These are phyloP conservation scores for Psammodynastes pulverulentus DNA, from an alignment of 2,113 vertebrate genomes.

Conservation along the genomic window DNA sequence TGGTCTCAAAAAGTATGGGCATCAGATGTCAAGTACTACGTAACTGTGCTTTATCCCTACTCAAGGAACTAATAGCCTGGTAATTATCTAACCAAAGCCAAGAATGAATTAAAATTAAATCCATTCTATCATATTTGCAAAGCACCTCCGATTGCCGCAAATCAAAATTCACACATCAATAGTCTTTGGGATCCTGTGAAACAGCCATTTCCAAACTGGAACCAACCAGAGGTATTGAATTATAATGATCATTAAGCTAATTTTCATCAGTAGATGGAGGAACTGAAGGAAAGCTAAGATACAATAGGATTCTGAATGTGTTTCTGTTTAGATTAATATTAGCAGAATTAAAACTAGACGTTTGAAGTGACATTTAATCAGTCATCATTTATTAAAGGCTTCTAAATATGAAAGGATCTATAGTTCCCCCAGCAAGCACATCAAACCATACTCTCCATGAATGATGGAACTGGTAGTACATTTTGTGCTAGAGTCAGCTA, in stretches of 20 bases:
- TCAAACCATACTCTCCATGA: neutral
- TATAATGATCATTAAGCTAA: neutral
- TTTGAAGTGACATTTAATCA: neutral
- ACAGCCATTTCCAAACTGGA: neutral
- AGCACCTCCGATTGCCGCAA: neutral
- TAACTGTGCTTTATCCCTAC: constrained; percentile 12
- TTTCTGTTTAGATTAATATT: neutral
- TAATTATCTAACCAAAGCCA: neutral
- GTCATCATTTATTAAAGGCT: neutral
- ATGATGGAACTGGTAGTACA: neutral
- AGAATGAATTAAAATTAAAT: constrained; percentile 22
- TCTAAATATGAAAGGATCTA: neutral
- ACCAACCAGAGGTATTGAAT: neutral
- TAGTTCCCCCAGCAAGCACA: neutral
- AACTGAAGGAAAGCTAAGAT: neutral
- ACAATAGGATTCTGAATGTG: neutral
- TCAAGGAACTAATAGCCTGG: neutral
- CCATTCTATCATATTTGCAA: neutral
- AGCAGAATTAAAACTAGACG: neutral
- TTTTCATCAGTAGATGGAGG: neutral
- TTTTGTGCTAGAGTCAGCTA: neutral
- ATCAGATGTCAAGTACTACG: neutral
- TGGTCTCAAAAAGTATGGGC: constrained; percentile 43
- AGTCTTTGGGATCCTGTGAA: neutral
- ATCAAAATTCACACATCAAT: neutral